Evolutionary conservation across 2,113 vertebrate genomes (phyloP).

Genomic region (Gymnocephalus cernua): DNA sequence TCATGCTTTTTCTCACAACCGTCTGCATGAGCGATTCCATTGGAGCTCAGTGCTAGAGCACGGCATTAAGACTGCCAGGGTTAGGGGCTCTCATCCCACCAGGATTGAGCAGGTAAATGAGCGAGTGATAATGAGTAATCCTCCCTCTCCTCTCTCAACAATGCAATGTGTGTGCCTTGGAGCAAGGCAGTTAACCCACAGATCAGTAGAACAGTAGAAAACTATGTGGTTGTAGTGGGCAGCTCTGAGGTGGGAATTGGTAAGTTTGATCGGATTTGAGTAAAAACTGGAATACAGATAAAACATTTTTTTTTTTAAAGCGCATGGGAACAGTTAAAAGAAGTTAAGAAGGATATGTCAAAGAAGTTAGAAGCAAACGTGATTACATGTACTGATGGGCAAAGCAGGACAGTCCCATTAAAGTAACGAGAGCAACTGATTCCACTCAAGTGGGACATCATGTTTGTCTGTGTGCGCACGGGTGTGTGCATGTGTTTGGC

Average conservation of each 20-base stretch:
- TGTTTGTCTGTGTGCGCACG: neutral
- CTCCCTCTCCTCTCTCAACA: slow-evolving; percentile 4
- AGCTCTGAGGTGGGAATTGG: slow-evolving; percentile 1
- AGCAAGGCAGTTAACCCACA: slow-evolving; percentile 23
- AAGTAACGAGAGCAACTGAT: slow-evolving; percentile 16
- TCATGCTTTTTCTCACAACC: slow-evolving; percentile 38
- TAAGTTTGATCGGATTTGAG: neutral
- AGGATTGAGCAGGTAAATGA: slow-evolving; percentile 32
- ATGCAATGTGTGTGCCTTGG: slow-evolving; percentile 3
- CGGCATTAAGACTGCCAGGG: slow-evolving; percentile 17
- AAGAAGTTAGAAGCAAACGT: neutral
- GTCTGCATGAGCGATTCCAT: slow-evolving; percentile 34
- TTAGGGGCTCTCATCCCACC: slow-evolving; percentile 39
- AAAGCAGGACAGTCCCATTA: slow-evolving; percentile 17
- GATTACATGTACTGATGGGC: neutral
- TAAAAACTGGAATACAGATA: neutral
- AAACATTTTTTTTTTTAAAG: neutral
- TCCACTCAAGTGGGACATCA: neutral
- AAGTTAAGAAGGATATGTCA: neutral
- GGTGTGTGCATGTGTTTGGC: neutral
- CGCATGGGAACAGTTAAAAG: neutral
- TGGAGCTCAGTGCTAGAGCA: slow-evolving; percentile 26
- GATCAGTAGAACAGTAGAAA: slow-evolving; percentile 3
- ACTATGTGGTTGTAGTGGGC: neutral
- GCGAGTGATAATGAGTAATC: slow-evolving; percentile 29